Conservation (phyloP, 2,797 vertebrate species). For the Urocyon cinereoargenteus region DNA sequence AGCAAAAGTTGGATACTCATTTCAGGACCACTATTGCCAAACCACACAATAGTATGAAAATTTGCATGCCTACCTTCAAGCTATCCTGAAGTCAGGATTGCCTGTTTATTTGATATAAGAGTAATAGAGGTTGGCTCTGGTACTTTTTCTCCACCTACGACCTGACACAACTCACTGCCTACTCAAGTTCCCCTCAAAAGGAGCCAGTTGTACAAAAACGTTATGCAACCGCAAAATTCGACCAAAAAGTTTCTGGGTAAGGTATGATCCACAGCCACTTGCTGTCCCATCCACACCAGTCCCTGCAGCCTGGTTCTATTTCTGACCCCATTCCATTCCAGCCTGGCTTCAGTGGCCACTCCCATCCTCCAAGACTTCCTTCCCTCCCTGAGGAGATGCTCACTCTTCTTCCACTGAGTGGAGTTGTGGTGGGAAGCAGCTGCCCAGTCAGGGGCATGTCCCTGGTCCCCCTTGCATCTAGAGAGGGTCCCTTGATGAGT, state of each 20-base stretch:
- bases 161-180: not conserved
- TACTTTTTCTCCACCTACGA: not conserved
- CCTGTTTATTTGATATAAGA: too few relatives aligned
- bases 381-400: not conserved
- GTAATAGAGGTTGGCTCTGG: not conserved
- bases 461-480: not conserved
- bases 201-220: not conserved
- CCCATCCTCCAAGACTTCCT: not conserved
- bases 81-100: not conserved
- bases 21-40: not conserved
- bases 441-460: not conserved
- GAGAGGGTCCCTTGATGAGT: not conserved
- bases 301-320: not conserved
- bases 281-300: rapidly evolving
- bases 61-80: not conserved
- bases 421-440: not conserved
- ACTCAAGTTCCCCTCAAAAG: not conserved
- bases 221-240: not conserved
- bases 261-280: not conserved
- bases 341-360: not conserved
- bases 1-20: not conserved
- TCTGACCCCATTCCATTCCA: not conserved
- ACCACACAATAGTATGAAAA: not conserved
- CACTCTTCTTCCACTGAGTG: not conserved
- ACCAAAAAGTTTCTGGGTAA: not conserved